These are phyloP conservation scores for Valencia hispanica DNA, from an alignment of 2,797 vertebrate genomes.

Conservation along the genomic window DNA sequence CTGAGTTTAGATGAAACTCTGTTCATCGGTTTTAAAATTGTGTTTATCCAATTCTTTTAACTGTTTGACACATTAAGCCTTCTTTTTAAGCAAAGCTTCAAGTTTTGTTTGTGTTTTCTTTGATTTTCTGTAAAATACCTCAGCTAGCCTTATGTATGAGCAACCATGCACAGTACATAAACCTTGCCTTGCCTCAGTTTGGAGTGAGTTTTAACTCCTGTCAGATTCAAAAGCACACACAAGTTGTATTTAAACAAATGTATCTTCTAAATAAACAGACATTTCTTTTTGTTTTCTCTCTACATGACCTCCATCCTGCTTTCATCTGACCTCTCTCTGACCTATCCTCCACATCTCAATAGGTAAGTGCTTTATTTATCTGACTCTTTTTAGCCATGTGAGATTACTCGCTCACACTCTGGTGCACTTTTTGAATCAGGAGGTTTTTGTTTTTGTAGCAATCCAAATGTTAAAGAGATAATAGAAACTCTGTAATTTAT, in stretches of 20 bases:
- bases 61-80: background rate
- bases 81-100: background rate
- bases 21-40: background rate
- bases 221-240: background rate
- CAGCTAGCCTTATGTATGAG: background rate
- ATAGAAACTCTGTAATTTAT: slow-evolving; percentile 6
- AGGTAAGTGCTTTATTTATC: slow-evolving; percentile 70
- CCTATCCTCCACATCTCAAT: slow-evolving; percentile 24
- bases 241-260: background rate
- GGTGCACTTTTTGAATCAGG: slow-evolving; percentile 5
- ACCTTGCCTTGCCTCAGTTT: background rate
- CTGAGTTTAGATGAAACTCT: background rate
- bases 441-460: background rate
- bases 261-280: background rate
- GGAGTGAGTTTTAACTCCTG: background rate
- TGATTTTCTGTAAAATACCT: background rate
- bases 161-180: too few species aligned
- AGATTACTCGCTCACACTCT: background rate
- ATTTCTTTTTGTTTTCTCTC: slow-evolving; percentile 41
- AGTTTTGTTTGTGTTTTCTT: background rate
- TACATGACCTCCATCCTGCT: slow-evolving; percentile 32
- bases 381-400: background rate
- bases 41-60: background rate
- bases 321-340: slow-evolving; percentile 7
- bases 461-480: slow-evolving; percentile 23